A percentile compares a stretch with the other conserved stretches of the same genome.
Evolutionary conservation across 1,140 invertebrate species (phyloP).

Genomic region (Diorhabda carinulata): DNA sequence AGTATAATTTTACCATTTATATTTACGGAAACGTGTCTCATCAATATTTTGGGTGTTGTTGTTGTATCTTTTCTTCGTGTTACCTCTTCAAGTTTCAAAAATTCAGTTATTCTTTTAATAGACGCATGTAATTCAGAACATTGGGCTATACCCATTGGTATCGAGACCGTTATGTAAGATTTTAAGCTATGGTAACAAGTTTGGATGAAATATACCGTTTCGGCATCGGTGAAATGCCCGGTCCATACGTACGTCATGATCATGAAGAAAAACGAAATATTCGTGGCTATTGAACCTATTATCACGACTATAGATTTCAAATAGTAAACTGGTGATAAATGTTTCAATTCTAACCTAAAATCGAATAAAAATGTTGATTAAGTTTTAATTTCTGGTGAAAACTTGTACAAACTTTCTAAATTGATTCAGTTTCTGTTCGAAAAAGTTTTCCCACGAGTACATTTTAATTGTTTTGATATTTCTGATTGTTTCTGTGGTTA

Average conservation of each 20-base stretch:
- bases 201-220: slow-evolving; percentile 72
- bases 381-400: background rate
- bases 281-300: slow-evolving; percentile 62
- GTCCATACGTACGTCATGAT: slow-evolving; percentile 72
- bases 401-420: slow-evolving; percentile 29
- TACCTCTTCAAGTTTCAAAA: slow-evolving; percentile 28
- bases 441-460: slow-evolving; percentile 83
- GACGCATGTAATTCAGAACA: slow-evolving; percentile 49
- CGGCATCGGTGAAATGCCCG: slow-evolving; percentile 64
- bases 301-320: slow-evolving; percentile 34
- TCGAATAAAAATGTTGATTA: background rate
- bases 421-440: slow-evolving; percentile 59
- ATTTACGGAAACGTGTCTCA: slow-evolving; percentile 28
- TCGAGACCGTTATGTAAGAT: slow-evolving; percentile 68
- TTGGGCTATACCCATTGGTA: slow-evolving; percentile 63
- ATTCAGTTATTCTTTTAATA: slow-evolving; percentile 29
- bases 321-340: slow-evolving; percentile 37
- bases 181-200: slow-evolving; percentile 70
- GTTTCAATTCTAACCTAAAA: slow-evolving; percentile 27
- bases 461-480: slow-evolving; percentile 84
- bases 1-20: slow-evolving; percentile 50
- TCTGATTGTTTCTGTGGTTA: slow-evolving; percentile 81
- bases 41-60: slow-evolving; percentile 25
- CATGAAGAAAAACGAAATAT: slow-evolving; percentile 48
- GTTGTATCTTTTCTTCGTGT: slow-evolving; percentile 10